These are phyloP conservation scores for Pseudochaenichthys georgianus DNA, from an alignment of 2,797 vertebrate genomes.

Conservation along the genomic window DNA sequence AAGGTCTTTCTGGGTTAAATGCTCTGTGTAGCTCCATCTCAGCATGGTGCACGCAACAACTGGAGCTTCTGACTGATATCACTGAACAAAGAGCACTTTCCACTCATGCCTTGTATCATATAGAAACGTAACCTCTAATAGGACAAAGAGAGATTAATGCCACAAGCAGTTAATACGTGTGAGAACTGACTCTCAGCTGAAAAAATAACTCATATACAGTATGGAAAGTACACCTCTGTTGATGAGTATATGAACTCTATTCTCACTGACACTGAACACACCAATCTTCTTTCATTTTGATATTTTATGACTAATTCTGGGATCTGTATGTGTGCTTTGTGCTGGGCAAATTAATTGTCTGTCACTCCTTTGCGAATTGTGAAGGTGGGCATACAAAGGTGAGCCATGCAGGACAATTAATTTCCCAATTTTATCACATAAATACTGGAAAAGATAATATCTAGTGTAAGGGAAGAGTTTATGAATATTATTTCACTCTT, in stretches of 20 bases:
- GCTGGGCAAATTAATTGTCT: slow-evolving; percentile 41
- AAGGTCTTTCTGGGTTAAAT: slow-evolving; percentile 35
- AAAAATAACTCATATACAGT: slow-evolving; percentile 43
- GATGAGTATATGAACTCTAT: slow-evolving; percentile 34
- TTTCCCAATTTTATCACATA: slow-evolving; percentile 45
- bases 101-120: slow-evolving; percentile 17
- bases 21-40: slow-evolving; percentile 6
- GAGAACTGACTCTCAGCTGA: slow-evolving; percentile 65
- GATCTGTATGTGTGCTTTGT: slow-evolving; percentile 43
- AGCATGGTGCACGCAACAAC: slow-evolving; percentile 5
- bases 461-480: slow-evolving; percentile 52
- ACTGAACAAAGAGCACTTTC: slow-evolving; percentile 22
- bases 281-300: slow-evolving; percentile 47
- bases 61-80: slow-evolving; percentile 13
- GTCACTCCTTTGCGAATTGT: slow-evolving; percentile 22
- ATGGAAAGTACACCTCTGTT: slow-evolving; percentile 44
- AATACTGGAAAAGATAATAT: slow-evolving; percentile 59
- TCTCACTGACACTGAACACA: slow-evolving; percentile 43
- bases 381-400: slow-evolving; percentile 32
- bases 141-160: slow-evolving; percentile 66
- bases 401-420: slow-evolving; percentile 30
- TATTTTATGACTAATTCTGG: slow-evolving; percentile 63
- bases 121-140: slow-evolving; percentile 50
- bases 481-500: slow-evolving; percentile 73
- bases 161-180: slow-evolving; percentile 61